Evolutionary conservation across 2,113 vertebrate species (phyloP).

Genomic region (Catharus minimus): DNA sequence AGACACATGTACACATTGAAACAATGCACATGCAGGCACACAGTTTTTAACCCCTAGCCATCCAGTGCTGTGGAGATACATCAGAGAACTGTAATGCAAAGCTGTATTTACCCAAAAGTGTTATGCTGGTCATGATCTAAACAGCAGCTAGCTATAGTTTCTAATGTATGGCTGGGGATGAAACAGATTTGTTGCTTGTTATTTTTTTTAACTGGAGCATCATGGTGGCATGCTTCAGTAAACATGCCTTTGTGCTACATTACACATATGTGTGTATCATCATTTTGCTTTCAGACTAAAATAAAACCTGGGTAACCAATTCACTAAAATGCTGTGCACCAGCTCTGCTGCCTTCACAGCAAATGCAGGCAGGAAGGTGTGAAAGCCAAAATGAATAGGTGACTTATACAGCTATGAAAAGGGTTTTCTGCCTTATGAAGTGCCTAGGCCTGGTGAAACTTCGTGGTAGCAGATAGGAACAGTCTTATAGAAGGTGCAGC

Average conservation of each 20-base stretch:
- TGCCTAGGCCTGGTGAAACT: neutral
- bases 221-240: slow-evolving; percentile 63
- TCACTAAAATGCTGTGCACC: slow-evolving; percentile 39
- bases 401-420: neutral
- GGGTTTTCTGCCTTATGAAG: accelerated
- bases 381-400: slow-evolving; percentile 46
- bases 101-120: neutral
- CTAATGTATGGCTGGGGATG: slow-evolving; percentile 46
- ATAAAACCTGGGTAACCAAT: slow-evolving; percentile 47
- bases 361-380: slow-evolving; percentile 35
- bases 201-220: slow-evolving; percentile 58
- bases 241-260: slow-evolving; percentile 73
- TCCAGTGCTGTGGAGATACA: neutral
- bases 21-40: too few species aligned
- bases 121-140: slow-evolving; percentile 26
- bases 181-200: slow-evolving; percentile 25
- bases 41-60: neutral
- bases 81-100: neutral
- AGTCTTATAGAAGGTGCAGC: neutral
- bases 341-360: slow-evolving; percentile 31
- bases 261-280: slow-evolving; percentile 67
- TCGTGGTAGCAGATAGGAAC: neutral
- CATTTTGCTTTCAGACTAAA: slow-evolving; percentile 56
- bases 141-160: slow-evolving; percentile 32
- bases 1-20: neutral